Base-by-base conservation (phyloP, 2,113 vertebrate species). In the Cynocephalus volans region DNA sequence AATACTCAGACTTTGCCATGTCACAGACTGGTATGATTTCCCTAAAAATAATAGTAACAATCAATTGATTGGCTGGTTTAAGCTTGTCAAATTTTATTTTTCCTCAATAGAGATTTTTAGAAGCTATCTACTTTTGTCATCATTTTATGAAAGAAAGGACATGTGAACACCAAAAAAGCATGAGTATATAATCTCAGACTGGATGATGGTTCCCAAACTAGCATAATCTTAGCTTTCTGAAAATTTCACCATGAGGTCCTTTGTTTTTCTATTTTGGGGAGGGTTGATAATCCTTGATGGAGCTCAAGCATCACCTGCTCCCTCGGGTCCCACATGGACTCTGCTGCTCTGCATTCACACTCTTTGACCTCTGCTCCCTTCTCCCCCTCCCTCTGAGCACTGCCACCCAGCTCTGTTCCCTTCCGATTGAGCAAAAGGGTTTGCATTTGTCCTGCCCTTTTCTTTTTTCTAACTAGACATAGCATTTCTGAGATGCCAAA, bases 401-500 rank as follows among this genome's bases (percentile, higher is more conserved):
- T 60, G 62, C 36, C 64, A n/a, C 28, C 13, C 28, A 90, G 28
- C 9, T 69, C n/a, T 80, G 28, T 62, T 54, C 31, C 21, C 31
- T 64, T 84, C 28, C 56, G 17, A 58, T 80, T 5, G 21, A 82
- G 75, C 50, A n/a, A 83, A 69, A 73, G 7, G 3, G 12, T 86
- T 90, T 83, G 9, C 4, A 67, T 36, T 24, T 90, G 15, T 62
- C 33, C 83, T 90, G 33, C 31, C 6, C 24, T n/a, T 62, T 79
- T 83, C 48, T 94, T 92, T 92, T 52, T 76, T 88, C 12, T 67
- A 88, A 93, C 3, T 64, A 94, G 69, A 87, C 21, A 77, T 31
- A 67, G 28, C n/a, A 90, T 87, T 93, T 93, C 28, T 69, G 50
- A 62, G 58, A 83, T 91, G 83, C 56, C 52, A 93, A 93, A 83